These are phyloP conservation scores for Lithophane leautieri DNA, from an alignment of 2,888 invertebrate species.

Conservation along the genomic window DNA sequence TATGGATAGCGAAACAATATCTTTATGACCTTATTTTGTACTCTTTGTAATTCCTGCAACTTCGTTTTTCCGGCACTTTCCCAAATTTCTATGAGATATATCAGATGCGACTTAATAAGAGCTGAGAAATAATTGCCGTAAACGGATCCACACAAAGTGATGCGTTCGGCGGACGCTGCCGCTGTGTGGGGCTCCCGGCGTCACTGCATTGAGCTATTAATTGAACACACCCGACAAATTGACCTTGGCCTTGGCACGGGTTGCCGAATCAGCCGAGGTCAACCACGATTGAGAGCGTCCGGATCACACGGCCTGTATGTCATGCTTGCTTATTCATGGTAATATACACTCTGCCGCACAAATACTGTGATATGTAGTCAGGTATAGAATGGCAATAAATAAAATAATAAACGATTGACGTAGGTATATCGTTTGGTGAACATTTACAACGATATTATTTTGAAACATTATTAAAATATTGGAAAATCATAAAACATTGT, in stretches of 20 bases:
- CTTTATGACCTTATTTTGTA: too few relatives aligned
- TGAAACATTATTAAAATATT: background rate
- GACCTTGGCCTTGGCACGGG: constrained; percentile 89
- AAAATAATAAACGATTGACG: background rate
- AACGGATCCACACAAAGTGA: constrained; percentile 35
- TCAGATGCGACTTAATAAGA: too few relatives aligned
- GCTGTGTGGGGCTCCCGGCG: constrained; percentile 73
- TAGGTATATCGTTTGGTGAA: background rate
- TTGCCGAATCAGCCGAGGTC: constrained; percentile 88
- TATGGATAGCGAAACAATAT: too few relatives aligned
- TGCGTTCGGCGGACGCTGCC: constrained; percentile 32
- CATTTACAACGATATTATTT: background rate
- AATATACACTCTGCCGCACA: constrained; percentile 58
- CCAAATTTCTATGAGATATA: too few relatives aligned
- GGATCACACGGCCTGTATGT: constrained; percentile 85
- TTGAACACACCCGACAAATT: constrained; percentile 82
- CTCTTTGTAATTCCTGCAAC: too few relatives aligned
- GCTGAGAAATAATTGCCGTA: constrained; percentile 35
- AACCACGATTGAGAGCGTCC: constrained; percentile 86
- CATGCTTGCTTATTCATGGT: constrained; percentile 70
- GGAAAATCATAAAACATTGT: background rate
- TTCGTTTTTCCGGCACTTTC: too few relatives aligned
- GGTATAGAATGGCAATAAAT: constrained; percentile 12
- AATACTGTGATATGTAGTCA: constrained; percentile 39
- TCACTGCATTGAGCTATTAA: constrained; percentile 79